Base-by-base conservation (phyloP, 2,888 invertebrate species). In the Ephialtes manifestator region DNA sequence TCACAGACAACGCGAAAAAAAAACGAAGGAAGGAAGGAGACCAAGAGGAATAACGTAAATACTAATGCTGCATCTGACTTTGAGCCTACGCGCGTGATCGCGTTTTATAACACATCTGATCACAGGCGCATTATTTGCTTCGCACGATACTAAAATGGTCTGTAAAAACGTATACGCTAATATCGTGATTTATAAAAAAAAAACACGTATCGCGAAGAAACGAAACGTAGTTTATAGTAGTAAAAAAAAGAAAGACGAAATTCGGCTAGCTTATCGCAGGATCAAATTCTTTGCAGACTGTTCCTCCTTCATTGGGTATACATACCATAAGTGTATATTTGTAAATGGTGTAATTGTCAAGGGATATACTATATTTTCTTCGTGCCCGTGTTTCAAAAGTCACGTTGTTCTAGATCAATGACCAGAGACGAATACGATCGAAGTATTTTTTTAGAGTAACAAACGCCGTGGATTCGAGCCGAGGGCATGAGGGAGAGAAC, bases 281-380 rank as follows among this genome's bases (percentile, higher is more conserved):
- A 79, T 71, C 55, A 79, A 82, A 79, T 85, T 85, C 79, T 85
- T 71, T 75, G 67, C 71, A 51, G 71, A 82, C 75, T 80, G 71
- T 76, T 82, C 71, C 65, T 85, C 75, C 24, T 82, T 82, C 75
- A 79, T 85, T 82, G 82, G 79, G 67, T 60, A 63, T 65, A 53
- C 71, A 82, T 82, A 72, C 82, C 79, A 65, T 85, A 85, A 82
- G 72, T 85, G 85, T 85, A 85, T 85, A 85, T 85, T 83, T 85
- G 85, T 85, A 85, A 85, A 85, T 85, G 80, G 82, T 83, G 83
- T 85, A 68, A 80, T 72, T 76, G 72, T 75, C 85, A 85, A 83
- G 63, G 80, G 76, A 85, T 63, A 85, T 70, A 60, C 71, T 76
- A 76, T 85, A 80, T 83, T 85, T 82, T 79, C 78, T 68, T 85